phyloP scores from a whole-genome alignment of 2,113 vertebrate species.

The Silurus asotus region DNA sequence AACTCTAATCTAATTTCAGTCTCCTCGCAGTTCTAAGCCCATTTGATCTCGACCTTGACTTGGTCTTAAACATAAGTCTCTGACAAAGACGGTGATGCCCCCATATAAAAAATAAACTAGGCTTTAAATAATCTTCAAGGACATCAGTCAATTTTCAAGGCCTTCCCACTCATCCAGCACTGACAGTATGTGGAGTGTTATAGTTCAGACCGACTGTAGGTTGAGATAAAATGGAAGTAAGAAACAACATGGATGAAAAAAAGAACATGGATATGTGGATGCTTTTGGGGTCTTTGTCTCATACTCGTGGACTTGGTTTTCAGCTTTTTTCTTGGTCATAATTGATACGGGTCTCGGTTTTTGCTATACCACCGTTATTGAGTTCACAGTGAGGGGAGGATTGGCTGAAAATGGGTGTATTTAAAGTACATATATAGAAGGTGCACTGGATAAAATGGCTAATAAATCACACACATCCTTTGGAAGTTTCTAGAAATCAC shows the following conservation, averaged over 20 bases:
- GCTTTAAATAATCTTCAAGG: no score
- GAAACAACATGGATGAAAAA: no score
- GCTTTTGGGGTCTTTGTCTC: no score
- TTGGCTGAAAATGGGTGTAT: background rate
- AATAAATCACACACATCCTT: background rate
- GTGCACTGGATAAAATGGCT: background rate
- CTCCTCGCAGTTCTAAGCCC: background rate
- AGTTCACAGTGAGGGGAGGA: background rate
- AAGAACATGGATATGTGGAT: no score
- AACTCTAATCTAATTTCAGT: background rate
- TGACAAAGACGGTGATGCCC: background rate
- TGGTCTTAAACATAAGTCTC: background rate
- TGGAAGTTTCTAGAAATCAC: background rate
- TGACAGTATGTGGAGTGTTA: no score
- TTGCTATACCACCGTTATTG: background rate
- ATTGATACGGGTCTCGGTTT: background rate
- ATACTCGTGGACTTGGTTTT: no score
- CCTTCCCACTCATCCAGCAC: no score
- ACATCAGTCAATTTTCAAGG: no score
- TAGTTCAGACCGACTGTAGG: no score
- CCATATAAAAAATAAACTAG: background rate
- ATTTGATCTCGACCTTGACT: no score
- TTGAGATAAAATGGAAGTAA: no score
- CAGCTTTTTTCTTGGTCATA: no score
- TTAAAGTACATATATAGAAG: background rate